These are phyloP conservation scores for Chelonus insularis DNA, from an alignment of 1,140 invertebrate genomes.

Conservation along the genomic window DNA sequence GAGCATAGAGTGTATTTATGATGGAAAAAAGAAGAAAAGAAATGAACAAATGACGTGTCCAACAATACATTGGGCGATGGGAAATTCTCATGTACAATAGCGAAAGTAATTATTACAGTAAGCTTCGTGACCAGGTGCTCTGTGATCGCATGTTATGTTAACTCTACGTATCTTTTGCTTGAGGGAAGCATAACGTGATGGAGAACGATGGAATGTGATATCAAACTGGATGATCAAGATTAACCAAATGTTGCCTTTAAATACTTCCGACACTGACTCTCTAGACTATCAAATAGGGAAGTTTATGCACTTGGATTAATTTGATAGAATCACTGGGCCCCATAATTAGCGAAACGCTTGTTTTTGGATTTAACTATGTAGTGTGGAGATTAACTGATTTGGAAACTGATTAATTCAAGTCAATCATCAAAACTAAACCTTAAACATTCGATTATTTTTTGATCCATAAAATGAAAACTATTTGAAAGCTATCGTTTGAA, in stretches of 20 bases:
- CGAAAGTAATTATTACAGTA: constrained; percentile 18
- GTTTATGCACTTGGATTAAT: not conserved
- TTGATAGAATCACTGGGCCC: not conserved
- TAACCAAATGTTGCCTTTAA: not conserved
- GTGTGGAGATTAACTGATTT: too few relatives aligned
- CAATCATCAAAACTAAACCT: too few relatives aligned
- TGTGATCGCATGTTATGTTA: constrained; percentile 10
- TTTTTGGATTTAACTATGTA: too few relatives aligned
- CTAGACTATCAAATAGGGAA: not conserved
- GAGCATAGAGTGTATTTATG: too few relatives aligned
- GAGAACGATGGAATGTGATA: constrained; percentile 9
- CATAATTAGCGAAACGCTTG: too few relatives aligned
- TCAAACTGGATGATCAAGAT: constrained; percentile 1
- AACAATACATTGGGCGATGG: not conserved
- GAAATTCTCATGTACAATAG: constrained; percentile 7
- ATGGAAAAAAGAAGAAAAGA: not conserved
- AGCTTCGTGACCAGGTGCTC: constrained; percentile 6
- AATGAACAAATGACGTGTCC: too few relatives aligned
- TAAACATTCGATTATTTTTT: too few relatives aligned
- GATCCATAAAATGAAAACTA: too few relatives aligned
- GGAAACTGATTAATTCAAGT: too few relatives aligned
- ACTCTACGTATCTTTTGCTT: constrained; percentile 1
- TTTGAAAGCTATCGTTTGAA: too few relatives aligned
- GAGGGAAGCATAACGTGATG: not conserved
- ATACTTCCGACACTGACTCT: not conserved